Base-by-base conservation (phyloP, 2,113 vertebrate genomes). In the Myotis yumanensis region DNA sequence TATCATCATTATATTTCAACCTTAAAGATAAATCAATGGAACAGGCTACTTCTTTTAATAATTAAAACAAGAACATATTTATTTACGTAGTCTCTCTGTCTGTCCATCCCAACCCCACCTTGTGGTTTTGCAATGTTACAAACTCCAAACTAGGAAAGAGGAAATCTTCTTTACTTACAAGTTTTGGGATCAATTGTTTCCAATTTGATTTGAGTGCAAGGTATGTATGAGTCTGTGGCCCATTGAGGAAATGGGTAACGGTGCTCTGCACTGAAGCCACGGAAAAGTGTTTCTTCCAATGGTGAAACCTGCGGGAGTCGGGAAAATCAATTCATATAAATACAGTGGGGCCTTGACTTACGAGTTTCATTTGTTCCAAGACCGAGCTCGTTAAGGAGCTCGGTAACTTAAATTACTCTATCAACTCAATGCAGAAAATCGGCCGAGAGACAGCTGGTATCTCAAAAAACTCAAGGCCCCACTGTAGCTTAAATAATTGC, bases 121-220 rank as follows among this genome's bases (percentile, higher is more conserved):
- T 59, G 12, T 14, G 52, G 17, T 17, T 83, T 23, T 7, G 4
- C 52, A 71, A 37, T 22, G 40, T 91, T 54, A 85, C 2, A 89
- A 83, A 40, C 69, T 37, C 32, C 35, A 83, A 72, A 73, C 12
- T 22, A 23, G 0, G 86, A 87, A 89, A 23, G 23, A 83, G 20
- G 59, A 69, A 75, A 11, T 48, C 40, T 69, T 32, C 23, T 12
- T 35, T 64, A 97, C 98, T 97, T 75, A 99, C 98, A 98, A 10
- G 94, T 98, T 94, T 98, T 97, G 32, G 97, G 96, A 11, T 98
- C 66, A 3, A 96, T 48, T 52, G 89, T 90, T 11, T 97, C 93
- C 84, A 73, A 20, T 73, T 95, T 10, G 0, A 37, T 30, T 37
- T 28, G n/a, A 75, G 88, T 64, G 32, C 97, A 94, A 57, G 93